Evolutionary conservation across 2,888 invertebrate genomes (phyloP).

Genomic region (Auanema freiburgensis): DNA sequence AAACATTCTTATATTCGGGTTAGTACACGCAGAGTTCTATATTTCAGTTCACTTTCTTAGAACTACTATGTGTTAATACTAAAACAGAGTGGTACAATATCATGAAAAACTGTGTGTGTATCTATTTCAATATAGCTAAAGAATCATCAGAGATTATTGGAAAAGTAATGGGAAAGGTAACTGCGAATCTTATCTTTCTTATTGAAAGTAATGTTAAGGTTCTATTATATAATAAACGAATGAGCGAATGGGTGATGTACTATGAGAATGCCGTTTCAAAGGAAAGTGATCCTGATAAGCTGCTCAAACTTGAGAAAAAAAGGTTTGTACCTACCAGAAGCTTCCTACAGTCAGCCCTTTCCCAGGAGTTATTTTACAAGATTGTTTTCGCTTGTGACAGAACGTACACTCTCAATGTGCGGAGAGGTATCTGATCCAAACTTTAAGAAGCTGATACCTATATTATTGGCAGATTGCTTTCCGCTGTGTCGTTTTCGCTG

Average conservation of each 20-base stretch:
- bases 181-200: slow-evolving; percentile 2
- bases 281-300: background rate
- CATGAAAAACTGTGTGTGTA: slow-evolving; percentile 22
- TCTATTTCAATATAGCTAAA: slow-evolving; percentile 30
- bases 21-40: background rate
- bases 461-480: slow-evolving; percentile 9
- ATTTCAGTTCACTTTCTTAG: background rate
- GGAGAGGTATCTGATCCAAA: slow-evolving; percentile 28
- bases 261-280: background rate
- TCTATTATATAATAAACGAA: background rate
- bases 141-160: slow-evolving; percentile 23
- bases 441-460: too few species aligned
- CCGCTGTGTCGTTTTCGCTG: slow-evolving; percentile 13
- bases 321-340: background rate
- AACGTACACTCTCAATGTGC: slow-evolving; percentile 27
- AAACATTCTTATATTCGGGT: slow-evolving; percentile 18
- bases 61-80: background rate
- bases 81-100: slow-evolving; percentile 31
- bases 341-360: background rate
- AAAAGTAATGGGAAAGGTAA: slow-evolving; percentile 12
- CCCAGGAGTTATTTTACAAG: slow-evolving; percentile 22
- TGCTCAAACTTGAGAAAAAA: background rate
- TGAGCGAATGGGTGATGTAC: slow-evolving; percentile 1
- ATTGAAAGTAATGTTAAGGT: background rate
- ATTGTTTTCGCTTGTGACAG: slow-evolving; percentile 24